Evolutionary conservation across 2,113 vertebrate genomes (phyloP).

Genomic region (Malurus cyaneus): DNA sequence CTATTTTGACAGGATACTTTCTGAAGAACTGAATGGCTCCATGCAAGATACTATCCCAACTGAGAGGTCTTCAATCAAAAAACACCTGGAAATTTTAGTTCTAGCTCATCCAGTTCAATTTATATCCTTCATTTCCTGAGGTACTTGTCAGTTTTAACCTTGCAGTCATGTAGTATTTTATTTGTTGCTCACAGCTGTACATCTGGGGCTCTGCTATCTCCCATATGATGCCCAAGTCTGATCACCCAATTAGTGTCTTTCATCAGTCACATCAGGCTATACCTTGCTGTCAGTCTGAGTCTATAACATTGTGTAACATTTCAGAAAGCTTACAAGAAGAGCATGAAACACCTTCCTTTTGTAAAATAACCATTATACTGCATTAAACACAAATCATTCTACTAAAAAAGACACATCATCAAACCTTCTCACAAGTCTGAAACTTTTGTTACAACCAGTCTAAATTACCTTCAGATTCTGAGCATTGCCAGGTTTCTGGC

Average conservation of each 20-base stretch:
- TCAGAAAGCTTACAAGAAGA: not conserved
- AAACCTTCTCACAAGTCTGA: not conserved
- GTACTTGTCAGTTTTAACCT: not conserved
- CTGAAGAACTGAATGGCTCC: not conserved
- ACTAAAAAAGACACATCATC: not conserved
- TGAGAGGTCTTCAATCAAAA: not conserved
- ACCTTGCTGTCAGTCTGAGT: not conserved
- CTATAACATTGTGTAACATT: not conserved
- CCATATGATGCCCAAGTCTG: not conserved
- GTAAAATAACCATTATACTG: not conserved
- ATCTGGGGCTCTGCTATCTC: not conserved
- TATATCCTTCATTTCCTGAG: not conserved
- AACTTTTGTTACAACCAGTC: not conserved
- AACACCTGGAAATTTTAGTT: not conserved
- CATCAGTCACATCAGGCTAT: not conserved
- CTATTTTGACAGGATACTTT: not conserved
- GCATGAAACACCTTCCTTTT: not conserved
- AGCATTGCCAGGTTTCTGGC: not conserved
- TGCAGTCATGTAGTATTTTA: not conserved
- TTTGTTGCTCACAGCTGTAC: not conserved
- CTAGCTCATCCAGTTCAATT: not conserved
- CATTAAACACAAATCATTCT: not conserved
- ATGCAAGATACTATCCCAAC: rapidly evolving
- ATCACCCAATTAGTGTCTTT: not conserved
- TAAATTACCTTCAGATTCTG: not conserved